Percentiles rank a stretch among this genome's conserved stretches.
These are phyloP conservation scores for Ommatoiulus sabulosus DNA, from an alignment of 2,888 invertebrate genomes.

Conservation along the genomic window DNA sequence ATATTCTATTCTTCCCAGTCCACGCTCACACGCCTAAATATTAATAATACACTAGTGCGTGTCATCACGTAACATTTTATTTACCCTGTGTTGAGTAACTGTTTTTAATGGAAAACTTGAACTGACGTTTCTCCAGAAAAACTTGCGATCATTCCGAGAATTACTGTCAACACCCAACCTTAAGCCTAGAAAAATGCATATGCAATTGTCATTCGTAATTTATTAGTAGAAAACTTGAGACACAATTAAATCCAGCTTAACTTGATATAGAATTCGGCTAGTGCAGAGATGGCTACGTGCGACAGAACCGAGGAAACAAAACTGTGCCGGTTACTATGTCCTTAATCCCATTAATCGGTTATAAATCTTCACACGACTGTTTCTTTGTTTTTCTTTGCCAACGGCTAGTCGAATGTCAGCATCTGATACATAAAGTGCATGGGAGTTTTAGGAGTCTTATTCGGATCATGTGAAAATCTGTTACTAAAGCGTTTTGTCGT, in stretches of 20 bases:
- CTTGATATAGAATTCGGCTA: neutral
- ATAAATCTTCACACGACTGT: neutral
- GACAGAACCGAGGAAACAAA: neutral
- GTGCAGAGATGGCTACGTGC: neutral
- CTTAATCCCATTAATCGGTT: conserved; percentile 27
- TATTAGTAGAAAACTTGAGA: neutral
- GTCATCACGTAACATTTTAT: neutral
- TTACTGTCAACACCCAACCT: neutral
- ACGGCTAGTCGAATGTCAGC: neutral
- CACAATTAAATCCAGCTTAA: neutral
- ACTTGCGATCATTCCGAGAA: neutral
- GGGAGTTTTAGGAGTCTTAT: neutral
- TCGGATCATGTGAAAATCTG: neutral
- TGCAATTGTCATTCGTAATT: conserved; percentile 15
- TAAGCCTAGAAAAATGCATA: neutral
- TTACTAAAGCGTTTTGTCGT: neutral
- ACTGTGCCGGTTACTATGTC: conserved; percentile 7
- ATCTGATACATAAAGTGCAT: neutral
- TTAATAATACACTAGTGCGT: neutral
- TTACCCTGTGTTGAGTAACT: neutral
- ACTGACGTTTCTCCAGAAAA: neutral
- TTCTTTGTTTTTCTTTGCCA: neutral
- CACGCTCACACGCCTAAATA: neutral
- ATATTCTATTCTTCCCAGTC: neutral
- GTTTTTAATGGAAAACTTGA: conserved; percentile 18